Conservation (phyloP, 2,797 vertebrate genomes). For the Enteromius fasciolatus region DNA sequence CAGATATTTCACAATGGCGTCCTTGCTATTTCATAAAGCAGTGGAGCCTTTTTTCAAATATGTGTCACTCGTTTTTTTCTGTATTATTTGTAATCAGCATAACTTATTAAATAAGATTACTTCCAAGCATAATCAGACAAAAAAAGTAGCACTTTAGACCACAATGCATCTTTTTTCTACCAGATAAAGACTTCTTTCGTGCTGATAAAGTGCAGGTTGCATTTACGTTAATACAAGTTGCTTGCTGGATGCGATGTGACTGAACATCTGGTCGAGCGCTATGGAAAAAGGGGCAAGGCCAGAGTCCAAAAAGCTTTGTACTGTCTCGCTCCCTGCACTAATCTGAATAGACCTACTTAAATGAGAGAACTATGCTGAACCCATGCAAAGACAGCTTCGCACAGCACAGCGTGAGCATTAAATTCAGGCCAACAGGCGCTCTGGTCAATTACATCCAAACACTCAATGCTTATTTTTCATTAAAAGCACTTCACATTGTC, state of each 20-base stretch:
- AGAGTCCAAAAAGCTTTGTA: conserved; percentile 14
- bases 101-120: conserved; percentile 9
- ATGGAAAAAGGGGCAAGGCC: neutral
- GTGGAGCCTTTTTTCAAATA: neutral
- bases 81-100: conserved; percentile 7
- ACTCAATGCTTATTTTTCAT: conserved; percentile 15
- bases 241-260: conserved; percentile 4
- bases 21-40: neutral
- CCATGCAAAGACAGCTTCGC: neutral
- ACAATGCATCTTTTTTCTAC: neutral
- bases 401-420: neutral
- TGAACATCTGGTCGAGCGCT: conserved; percentile 26
- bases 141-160: neutral
- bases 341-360: neutral
- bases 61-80: neutral
- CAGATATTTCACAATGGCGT: neutral
- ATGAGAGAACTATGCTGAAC: conserved; percentile 7
- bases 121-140: neutral
- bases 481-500: neutral
- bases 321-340: neutral
- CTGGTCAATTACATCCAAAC: conserved; percentile 5
- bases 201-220: conserved; percentile 15
- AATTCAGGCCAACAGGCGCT: conserved; percentile 4
- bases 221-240: neutral
- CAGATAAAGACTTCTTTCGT: neutral